phyloP scores from a whole-genome alignment of 2,113 vertebrate genomes.

The Narcine bancroftii region DNA sequence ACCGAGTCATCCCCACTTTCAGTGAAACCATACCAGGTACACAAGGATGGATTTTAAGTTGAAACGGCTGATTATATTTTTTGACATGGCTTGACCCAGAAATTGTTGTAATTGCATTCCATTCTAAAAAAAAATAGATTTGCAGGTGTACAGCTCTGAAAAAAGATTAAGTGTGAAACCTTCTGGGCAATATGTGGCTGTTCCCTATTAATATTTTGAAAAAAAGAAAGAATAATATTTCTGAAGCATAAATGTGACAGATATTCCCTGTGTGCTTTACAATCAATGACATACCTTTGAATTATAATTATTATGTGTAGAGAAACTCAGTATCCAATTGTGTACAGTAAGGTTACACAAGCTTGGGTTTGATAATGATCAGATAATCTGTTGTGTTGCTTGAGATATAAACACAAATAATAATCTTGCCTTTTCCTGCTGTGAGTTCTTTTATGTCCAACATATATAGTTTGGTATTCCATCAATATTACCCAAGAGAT shows the following conservation, averaged over 20 bases:
- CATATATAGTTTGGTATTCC: background rate
- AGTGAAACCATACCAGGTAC: no score
- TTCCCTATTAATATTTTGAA: background rate
- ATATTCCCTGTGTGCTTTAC: background rate
- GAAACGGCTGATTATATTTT: no score
- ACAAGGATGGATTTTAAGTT: no score
- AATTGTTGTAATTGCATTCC: no score
- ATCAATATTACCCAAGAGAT: no score
- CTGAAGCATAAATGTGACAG: background rate
- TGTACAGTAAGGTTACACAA: background rate
- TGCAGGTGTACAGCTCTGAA: no score
- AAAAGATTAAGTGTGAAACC: no score
- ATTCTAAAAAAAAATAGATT: no score
- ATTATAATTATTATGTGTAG: background rate
- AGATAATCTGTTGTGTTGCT: background rate
- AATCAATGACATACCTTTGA: background rate
- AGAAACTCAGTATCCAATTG: background rate
- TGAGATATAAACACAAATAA: background rate
- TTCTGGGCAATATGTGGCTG: no score
- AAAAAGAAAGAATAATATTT: background rate
- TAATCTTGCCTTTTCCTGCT: background rate
- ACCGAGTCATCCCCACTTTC: no score
- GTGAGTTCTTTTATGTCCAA: background rate
- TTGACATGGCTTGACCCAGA: no score
- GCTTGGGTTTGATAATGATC: background rate